Evolutionary conservation across 37 sponge, comb jelly and placozoan genomes (phyloP), one percentile per base, ranked within the genome.

Genomic region (Geodia barretti): DNA sequence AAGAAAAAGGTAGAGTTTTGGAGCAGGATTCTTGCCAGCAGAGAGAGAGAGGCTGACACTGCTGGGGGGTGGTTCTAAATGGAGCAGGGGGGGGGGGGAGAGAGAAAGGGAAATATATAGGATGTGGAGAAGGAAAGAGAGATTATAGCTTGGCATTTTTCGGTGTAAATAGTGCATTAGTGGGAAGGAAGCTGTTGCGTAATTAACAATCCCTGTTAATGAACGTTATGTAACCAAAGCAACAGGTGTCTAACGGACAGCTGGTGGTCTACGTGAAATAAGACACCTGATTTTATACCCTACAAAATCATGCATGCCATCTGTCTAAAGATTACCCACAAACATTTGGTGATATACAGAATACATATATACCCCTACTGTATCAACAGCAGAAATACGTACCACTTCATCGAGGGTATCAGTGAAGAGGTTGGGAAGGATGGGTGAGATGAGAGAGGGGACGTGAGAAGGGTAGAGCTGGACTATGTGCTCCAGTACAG

Each of bases 61-160:
- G 81, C 81, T 2, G 81, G 80, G 14, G 80, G 87, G 41, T 79
- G 73, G 60, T 81, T 82, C 90, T 90, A 40, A 0, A 75, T n/a
- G 24, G 38, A 36, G 41, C 7, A 24, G 41, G 72, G 9, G 32
- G 23, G 11, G 72, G 4, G 72, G 9, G 36, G 40, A 62, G 41
- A 14, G 70, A 24, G 61, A 47, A 17, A 54, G 60, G 28, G 24
- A 59, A 4, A 24, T 4, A 31, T 4, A 5, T 31, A 74, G 42
- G 59, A 47, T 24, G 40, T 4, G 39, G 79, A 54, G 58, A 41
- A 54, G 70, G 64, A 20, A 38, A 62, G 65, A 65, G 65, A n/a
- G n/a, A n/a, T n/a, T n/a, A n/a, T n/a, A n/a, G n/a, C n/a, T n/a
- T n/a, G n/a, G n/a, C n/a, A n/a, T n/a, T n/a, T n/a, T n/a, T n/a